Conservation (phyloP, 2,797 vertebrate species). For the Myiothlypis chrysogaster region DNA sequence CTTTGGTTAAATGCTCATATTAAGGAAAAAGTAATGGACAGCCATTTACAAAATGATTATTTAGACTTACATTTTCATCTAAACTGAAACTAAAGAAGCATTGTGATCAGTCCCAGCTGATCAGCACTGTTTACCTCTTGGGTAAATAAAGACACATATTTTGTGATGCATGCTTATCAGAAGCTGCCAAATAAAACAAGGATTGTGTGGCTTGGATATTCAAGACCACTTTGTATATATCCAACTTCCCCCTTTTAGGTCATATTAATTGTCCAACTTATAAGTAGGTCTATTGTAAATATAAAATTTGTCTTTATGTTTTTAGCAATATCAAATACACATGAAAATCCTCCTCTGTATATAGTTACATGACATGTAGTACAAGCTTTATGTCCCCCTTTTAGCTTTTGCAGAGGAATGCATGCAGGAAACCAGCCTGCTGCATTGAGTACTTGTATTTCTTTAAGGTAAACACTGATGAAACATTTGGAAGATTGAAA, state of each 20-base stretch:
- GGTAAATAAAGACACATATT: conserved; percentile 36
- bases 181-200: conserved; percentile 55
- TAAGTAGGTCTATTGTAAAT: conserved; percentile 3
- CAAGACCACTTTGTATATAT: conserved; percentile 11
- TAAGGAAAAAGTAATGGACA: conserved; percentile 9
- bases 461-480: conserved; percentile 47
- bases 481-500: conserved; percentile 55
- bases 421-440: conserved; percentile 29
- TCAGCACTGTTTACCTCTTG: conserved; percentile 28
- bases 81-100: conserved; percentile 48
- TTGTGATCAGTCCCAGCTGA: conserved; percentile 38
- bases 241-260: not conserved
- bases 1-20: conserved; percentile 11
- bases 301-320: conserved; percentile 32
- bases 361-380: not conserved
- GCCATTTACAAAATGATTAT: not conserved
- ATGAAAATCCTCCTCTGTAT: conserved; percentile 36
- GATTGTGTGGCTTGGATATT: conserved; percentile 3
- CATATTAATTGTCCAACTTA: not conserved
- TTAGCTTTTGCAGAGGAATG: conserved; percentile 28
- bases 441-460: conserved; percentile 19
- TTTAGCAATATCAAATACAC: conserved; percentile 1
- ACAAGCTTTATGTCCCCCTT: not conserved
- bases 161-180: conserved; percentile 20
- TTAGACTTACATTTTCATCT: conserved; percentile 12